A percentile compares a stretch with the other conserved stretches of the same genome.
Conservation (phyloP, 2,888 invertebrate genomes). For the Amphipyra tragopoginis region DNA sequence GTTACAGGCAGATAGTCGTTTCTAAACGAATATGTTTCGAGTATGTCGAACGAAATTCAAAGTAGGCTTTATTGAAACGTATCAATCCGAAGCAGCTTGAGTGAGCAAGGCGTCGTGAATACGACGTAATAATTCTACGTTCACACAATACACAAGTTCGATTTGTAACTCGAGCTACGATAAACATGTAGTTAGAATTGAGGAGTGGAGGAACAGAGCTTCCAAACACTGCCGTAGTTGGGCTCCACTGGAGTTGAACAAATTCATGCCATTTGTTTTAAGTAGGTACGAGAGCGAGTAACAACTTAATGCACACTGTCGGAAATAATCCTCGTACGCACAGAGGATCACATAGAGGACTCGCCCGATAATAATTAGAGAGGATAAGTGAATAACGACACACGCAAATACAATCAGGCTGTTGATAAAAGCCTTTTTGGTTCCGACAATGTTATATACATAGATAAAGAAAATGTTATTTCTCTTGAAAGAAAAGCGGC, state of each 20-base stretch:
- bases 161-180: conserved; percentile 71
- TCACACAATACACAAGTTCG: conserved; percentile 70
- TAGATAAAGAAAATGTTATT: conserved; percentile 23
- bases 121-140: conserved; percentile 66
- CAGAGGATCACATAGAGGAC: conserved; percentile 11
- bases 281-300: conserved; percentile 65
- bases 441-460: conserved; percentile 6
- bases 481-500: conserved; percentile 17
- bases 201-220: conserved; percentile 52
- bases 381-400: conserved; percentile 23
- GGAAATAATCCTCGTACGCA: conserved; percentile 6
- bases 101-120: conserved; percentile 60
- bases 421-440: conserved; percentile 26
- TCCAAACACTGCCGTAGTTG: conserved; percentile 66
- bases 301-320: conserved; percentile 67
- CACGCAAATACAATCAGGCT: conserved; percentile 32
- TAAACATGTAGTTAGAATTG: conserved; percentile 72
- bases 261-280: conserved; percentile 80
- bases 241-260: conserved; percentile 74
- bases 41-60: conserved; percentile 42
- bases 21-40: conserved; percentile 23
- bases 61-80: conserved; percentile 53
- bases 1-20: conserved; percentile 4
- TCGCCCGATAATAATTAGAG: conserved; percentile 23
- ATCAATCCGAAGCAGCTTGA: conserved; percentile 59